These are phyloP conservation scores for Drosophila melanosoma DNA, from an alignment of 2,888 invertebrate species.

Conservation along the genomic window DNA sequence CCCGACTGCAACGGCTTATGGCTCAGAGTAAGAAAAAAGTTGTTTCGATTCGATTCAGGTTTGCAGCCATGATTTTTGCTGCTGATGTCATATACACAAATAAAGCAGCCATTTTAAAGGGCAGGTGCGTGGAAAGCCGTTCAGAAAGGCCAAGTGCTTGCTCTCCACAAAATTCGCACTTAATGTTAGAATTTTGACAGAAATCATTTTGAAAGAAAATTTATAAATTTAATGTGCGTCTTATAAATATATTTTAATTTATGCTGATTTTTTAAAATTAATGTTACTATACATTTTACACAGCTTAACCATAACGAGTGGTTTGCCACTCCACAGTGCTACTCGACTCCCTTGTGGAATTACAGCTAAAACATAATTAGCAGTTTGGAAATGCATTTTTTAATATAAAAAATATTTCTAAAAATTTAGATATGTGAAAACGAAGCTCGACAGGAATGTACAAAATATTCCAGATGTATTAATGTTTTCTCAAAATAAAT, in stretches of 20 bases:
- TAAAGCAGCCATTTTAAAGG: neutral
- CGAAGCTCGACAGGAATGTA: neutral
- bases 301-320: neutral
- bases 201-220: neutral
- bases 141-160: too few species aligned
- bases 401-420: neutral
- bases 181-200: neutral
- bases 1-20: too few species aligned
- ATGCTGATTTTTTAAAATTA: neutral
- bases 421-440: too few species aligned
- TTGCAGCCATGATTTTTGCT: neutral
- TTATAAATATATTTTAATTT: neutral
- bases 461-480: neutral
- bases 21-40: neutral
- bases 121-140: neutral
- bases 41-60: neutral
- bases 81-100: neutral
- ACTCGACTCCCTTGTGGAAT: too few species aligned
- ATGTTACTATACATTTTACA: neutral
- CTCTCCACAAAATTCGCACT: neutral
- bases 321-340: too few species aligned
- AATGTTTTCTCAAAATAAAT: neutral
- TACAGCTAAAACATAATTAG: neutral
- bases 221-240: neutral
- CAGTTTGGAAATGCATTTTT: neutral